A percentile compares a stretch with the other conserved stretches of the same genome.
These are phyloP conservation scores for Arenaria interpres DNA, from an alignment of 2,113 vertebrate species.

Conservation along the genomic window DNA sequence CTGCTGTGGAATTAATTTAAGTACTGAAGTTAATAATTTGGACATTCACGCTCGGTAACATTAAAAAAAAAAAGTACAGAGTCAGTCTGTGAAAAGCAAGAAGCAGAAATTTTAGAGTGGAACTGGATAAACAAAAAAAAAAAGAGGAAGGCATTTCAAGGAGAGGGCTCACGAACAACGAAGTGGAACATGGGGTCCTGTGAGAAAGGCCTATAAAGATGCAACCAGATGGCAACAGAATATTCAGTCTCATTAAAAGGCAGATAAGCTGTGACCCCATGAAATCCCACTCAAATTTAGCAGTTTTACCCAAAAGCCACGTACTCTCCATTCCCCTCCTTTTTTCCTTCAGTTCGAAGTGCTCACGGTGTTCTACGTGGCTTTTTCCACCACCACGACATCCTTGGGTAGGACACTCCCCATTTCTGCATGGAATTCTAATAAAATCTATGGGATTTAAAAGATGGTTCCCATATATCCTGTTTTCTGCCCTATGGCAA, in stretches of 20 bases:
- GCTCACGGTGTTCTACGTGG: too few relatives aligned
- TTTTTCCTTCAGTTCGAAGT: rapidly evolving
- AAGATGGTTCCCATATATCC: background rate
- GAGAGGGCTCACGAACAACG: background rate
- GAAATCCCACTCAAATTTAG: background rate
- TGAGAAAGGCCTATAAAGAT: background rate
- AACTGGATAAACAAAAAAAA: background rate
- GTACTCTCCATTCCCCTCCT: background rate
- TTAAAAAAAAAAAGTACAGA: background rate
- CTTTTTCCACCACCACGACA: background rate
- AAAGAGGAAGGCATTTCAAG: background rate
- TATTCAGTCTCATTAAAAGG: background rate
- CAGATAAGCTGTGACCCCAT: background rate
- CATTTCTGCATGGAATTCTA: background rate
- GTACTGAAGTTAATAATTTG: background rate
- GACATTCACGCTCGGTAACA: background rate
- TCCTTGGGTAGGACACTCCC: background rate
- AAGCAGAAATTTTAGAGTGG: background rate
- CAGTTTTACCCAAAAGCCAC: background rate
- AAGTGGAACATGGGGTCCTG: background rate
- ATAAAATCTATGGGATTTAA: background rate
- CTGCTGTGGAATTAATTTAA: background rate
- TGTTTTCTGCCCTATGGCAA: background rate
- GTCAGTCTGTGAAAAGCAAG: background rate
- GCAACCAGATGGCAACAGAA: background rate